These are phyloP conservation scores for Coptodon rendalli DNA, from an alignment of 2,113 vertebrate species.

Conservation along the genomic window DNA sequence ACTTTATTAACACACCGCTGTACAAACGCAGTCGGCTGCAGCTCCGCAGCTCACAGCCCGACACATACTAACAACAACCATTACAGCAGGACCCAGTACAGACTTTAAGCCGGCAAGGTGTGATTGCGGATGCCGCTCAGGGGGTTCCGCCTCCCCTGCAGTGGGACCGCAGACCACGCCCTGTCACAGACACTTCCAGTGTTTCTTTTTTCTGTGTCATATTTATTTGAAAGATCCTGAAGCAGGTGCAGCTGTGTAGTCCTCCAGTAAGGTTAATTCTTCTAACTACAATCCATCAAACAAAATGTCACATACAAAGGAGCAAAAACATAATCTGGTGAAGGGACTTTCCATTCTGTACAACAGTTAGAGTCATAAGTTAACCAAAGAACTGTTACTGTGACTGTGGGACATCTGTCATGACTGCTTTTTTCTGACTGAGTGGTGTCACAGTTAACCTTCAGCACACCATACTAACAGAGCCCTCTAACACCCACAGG, in stretches of 20 bases:
- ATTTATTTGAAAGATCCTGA: neutral
- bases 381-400: neutral
- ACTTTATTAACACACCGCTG: neutral
- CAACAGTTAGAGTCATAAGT: neutral
- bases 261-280: neutral
- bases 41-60: neutral
- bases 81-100: neutral
- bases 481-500: neutral
- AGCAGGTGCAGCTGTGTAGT: neutral
- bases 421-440: neutral
- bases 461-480: neutral
- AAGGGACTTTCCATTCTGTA: neutral
- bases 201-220: neutral
- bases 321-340: neutral
- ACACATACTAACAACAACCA: neutral
- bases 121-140: neutral
- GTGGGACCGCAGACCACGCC: neutral
- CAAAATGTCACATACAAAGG: neutral
- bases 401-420: neutral
- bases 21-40: neutral
- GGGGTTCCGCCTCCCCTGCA: neutral
- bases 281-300: neutral
- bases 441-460: neutral
- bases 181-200: neutral
- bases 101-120: accelerated